Base-by-base conservation (phyloP, 1,140 invertebrate genomes). In the Sipha flava region DNA sequence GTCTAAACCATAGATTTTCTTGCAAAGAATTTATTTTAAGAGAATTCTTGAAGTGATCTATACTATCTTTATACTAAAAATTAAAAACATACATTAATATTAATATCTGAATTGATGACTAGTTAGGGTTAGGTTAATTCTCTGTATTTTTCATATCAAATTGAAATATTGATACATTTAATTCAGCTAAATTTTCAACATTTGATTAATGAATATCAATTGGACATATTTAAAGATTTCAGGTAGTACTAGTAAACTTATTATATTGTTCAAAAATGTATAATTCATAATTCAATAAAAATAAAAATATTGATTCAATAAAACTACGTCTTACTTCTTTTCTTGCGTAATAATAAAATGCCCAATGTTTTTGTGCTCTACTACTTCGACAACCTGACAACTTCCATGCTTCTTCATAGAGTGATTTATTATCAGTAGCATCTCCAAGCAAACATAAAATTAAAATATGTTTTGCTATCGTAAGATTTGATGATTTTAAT, bases 391-490 rank as follows among this genome's bases (percentile, higher is more conserved):
- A 86, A 21, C 91, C 89, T 0, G 95, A 97, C 70, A 98, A 87
- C 83, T 93, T 89, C 95, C 96, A 98, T 0, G 96, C 96, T 84
- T 91, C 93, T 82, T 94, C 88, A 85, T 97, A 99, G 85, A 90
- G 75, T n/a, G 57, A 57, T 40, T 87, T 83, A 82, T 93, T 86
- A 80, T 90, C 87, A 4, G 90, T 91, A 4, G 93, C 89, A 87
- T 98, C 95, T 81, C 94, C 94, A 9, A 99, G 88, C 37, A 95
- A 89, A 87, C 96, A 98, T 87, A 92, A 75, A 75, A 80, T 59
- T 23, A 73, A 54, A 45, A 59, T 75, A 52, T 49, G 34, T 45
- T 80, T 70, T 6, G 59, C 47, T 23, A 70, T 7, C 18, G 59
- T 68, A 2, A 80, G 43, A 7, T 66, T 68, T 29, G n/a, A 1